Evolutionary conservation across 1,140 invertebrate species (phyloP).

Genomic region (Ostrea edulis): DNA sequence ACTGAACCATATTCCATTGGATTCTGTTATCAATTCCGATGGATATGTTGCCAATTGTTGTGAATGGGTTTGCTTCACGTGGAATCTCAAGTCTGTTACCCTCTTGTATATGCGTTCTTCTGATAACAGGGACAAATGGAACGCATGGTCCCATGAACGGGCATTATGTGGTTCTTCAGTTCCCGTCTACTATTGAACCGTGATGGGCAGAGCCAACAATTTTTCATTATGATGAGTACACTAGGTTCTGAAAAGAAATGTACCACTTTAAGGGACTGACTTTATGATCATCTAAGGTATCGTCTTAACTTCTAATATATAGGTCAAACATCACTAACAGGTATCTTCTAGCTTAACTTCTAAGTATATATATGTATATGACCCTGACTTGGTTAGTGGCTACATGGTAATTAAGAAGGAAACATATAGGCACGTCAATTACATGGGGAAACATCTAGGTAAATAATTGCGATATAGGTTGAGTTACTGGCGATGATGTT

Average conservation of each 20-base stretch:
- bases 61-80: too few relatives aligned
- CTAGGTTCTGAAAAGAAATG: too few relatives aligned
- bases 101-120: not conserved
- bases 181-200: not conserved
- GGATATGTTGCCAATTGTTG: too few relatives aligned
- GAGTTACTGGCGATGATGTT: not conserved
- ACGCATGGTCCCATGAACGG: conserved; percentile 22
- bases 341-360: too few relatives aligned
- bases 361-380: not conserved
- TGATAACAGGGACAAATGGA: conserved; percentile 40
- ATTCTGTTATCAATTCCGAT: too few relatives aligned
- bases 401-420: not conserved
- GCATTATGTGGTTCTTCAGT: conserved; percentile 39
- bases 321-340: too few relatives aligned
- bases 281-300: too few relatives aligned
- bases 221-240: not conserved
- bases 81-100: too few relatives aligned
- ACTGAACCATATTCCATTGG: too few relatives aligned
- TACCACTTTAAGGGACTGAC: too few relatives aligned
- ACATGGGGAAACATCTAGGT: not conserved
- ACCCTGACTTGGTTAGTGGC: not conserved
- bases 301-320: too few relatives aligned
- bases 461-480: not conserved
- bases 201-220: conserved; percentile 25
- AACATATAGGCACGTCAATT: not conserved